These are phyloP conservation scores for Coptotermes formosanus DNA, from an alignment of 1,140 invertebrate genomes.

Conservation along the genomic window DNA sequence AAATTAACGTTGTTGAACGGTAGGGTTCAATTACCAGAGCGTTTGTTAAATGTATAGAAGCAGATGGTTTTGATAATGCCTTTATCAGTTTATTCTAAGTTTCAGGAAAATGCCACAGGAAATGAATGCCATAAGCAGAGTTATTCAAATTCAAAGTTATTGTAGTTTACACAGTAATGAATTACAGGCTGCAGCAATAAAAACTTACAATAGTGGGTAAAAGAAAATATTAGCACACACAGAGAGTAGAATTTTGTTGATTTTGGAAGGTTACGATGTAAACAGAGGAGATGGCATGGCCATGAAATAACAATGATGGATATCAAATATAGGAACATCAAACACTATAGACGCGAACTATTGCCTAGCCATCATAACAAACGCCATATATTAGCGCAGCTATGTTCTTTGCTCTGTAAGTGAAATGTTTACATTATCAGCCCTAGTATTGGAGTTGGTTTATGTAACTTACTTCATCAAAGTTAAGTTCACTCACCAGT, in stretches of 20 bases:
- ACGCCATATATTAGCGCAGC: neutral
- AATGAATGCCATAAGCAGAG: too few relatives aligned
- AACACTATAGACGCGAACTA: neutral
- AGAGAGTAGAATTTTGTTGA: neutral
- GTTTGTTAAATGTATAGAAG: too few relatives aligned
- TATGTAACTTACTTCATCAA: neutral
- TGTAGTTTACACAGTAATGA: neutral
- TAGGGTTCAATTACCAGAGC: too few relatives aligned
- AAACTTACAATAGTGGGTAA: neutral
- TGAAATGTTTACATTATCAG: neutral
- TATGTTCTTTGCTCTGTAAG: neutral
- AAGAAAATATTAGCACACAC: neutral
- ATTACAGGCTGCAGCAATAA: neutral
- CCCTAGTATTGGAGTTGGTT: neutral
- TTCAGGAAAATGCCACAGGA: too few relatives aligned
- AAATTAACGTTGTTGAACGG: too few relatives aligned
- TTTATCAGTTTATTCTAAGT: too few relatives aligned
- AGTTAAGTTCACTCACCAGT: too few relatives aligned
- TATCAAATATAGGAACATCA: neutral
- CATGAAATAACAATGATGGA: neutral
- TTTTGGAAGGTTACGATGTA: neutral
- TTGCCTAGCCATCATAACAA: slow-evolving; percentile 3
- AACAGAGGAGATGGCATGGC: neutral
- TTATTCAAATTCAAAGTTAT: too few relatives aligned
- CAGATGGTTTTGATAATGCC: too few relatives aligned